Evolutionary conservation across 2,888 invertebrate species (phyloP).

Genomic region (Lepidonotus clava): DNA sequence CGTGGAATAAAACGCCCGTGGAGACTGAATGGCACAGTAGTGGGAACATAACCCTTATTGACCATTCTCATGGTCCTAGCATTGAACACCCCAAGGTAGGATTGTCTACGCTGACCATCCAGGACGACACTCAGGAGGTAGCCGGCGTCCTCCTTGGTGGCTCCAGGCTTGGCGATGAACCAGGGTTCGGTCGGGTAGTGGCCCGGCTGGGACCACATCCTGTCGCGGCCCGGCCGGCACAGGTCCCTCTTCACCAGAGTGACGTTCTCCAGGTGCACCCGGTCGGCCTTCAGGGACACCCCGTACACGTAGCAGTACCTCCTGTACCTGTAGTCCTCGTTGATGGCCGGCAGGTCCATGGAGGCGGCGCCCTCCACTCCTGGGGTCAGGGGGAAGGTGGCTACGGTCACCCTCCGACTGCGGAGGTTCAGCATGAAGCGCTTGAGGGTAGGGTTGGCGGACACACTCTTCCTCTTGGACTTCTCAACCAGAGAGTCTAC

Average conservation of each 20-base stretch:
- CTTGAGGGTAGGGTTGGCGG: constrained; percentile 68
- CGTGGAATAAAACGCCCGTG: constrained; percentile 74
- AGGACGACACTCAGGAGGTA: constrained; percentile 72
- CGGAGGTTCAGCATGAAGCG: constrained; percentile 69
- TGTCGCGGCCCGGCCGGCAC: constrained; percentile 67
- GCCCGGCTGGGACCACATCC: constrained; percentile 66
- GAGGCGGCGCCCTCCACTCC: constrained; percentile 64
- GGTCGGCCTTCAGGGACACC: constrained; percentile 71
- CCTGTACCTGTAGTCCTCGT: constrained; percentile 71
- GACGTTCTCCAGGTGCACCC: constrained; percentile 66
- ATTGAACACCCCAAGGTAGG: constrained; percentile 73
- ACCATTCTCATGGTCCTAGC: constrained; percentile 70
- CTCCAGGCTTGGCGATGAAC: constrained; percentile 71
- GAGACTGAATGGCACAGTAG: constrained; percentile 73
- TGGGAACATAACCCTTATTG: constrained; percentile 71
- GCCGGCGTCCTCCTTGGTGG: constrained; percentile 74
- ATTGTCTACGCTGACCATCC: constrained; percentile 67
- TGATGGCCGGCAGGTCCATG: constrained; percentile 76
- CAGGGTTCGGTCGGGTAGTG: constrained; percentile 75
- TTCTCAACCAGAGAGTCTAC: constrained; percentile 68
- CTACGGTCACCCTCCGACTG: constrained; percentile 54
- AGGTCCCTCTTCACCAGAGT: constrained; percentile 75
- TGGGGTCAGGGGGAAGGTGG: constrained; percentile 58
- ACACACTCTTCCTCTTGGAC: constrained; percentile 67
- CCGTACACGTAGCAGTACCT: constrained; percentile 76